These are phyloP conservation scores for Dendroctonus ponderosae DNA, from an alignment of 1,140 invertebrate species.

Conservation along the genomic window DNA sequence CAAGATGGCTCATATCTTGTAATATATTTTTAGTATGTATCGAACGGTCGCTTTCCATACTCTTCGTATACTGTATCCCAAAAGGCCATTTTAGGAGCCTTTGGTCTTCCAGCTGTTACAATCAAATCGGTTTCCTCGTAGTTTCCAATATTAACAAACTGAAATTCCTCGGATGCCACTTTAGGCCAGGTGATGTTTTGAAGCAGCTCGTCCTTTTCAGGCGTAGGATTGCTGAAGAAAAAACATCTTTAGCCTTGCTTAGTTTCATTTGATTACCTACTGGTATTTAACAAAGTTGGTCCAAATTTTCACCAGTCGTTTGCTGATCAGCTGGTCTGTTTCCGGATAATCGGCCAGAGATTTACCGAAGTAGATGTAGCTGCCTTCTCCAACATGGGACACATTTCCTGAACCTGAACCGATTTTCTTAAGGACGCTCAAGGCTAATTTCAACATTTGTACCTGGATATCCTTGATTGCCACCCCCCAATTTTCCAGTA, in stretches of 20 bases:
- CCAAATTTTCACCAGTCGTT: constrained; percentile 15
- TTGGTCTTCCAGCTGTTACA: constrained; percentile 7
- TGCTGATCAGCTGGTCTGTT: constrained; percentile 14
- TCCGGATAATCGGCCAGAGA: background rate
- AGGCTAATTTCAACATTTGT: background rate
- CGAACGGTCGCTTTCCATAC: constrained; percentile 9
- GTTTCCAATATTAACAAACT: constrained; percentile 16
- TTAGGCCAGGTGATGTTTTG: constrained; percentile 17
- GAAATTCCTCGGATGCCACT: constrained; percentile 8
- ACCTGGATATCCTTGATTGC: constrained; percentile 11
- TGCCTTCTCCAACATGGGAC: constrained; percentile 23
- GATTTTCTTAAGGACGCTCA: background rate
- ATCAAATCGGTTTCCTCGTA: constrained; percentile 7
- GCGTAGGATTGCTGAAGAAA: constrained; percentile 12
- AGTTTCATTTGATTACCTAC: background rate
- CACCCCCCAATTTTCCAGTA: constrained; percentile 21
- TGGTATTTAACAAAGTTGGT: constrained; percentile 25
- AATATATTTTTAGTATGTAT: constrained; percentile 11
- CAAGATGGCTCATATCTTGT: too few relatives aligned
- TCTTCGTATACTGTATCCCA: constrained; percentile 6
- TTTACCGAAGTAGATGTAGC: constrained; percentile 7
- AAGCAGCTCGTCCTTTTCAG: background rate
- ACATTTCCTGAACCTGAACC: constrained; percentile 26
- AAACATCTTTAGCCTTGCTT: background rate
- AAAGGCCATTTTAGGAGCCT: constrained; percentile 9